Conservation (phyloP, 2,888 invertebrate genomes). For the Melolontha melolontha region DNA sequence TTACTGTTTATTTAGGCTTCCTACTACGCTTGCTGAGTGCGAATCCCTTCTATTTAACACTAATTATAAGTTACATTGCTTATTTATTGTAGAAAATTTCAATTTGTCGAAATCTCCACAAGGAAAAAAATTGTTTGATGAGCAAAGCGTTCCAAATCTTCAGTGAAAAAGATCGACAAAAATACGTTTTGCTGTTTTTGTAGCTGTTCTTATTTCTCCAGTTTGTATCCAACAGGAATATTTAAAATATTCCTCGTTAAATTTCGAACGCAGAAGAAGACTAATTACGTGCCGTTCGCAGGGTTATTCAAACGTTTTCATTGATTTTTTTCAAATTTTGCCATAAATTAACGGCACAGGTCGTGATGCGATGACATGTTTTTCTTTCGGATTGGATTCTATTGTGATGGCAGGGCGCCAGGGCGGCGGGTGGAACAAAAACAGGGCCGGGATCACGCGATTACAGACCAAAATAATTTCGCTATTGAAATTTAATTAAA, state of each 20-base stretch:
- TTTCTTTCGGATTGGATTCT: slow-evolving; percentile 43
- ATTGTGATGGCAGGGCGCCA: slow-evolving; percentile 34
- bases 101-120: no score
- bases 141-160: no score
- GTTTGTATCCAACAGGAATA: background rate
- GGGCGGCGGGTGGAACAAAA: slow-evolving; percentile 21
- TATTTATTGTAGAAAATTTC: no score
- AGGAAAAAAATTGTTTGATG: no score
- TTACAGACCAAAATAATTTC: slow-evolving; percentile 11
- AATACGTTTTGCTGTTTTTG: background rate
- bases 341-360: slow-evolving; percentile 41
- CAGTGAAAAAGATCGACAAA: no score
- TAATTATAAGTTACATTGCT: no score
- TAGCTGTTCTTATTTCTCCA: background rate
- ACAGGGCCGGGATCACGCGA: slow-evolving; percentile 31
- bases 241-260: slow-evolving; percentile 3
- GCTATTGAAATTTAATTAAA: slow-evolving; percentile 13
- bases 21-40: no score
- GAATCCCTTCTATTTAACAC: no score
- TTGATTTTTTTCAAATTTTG: slow-evolving; percentile 38
- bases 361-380: slow-evolving; percentile 40
- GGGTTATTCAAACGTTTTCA: slow-evolving; percentile 30
- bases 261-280: slow-evolving; percentile 8
- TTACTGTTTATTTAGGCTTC: no score
- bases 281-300: slow-evolving; percentile 29